Evolutionary conservation across 2,888 invertebrate genomes (phyloP).

Genomic region (Syrista parreyssii): DNA sequence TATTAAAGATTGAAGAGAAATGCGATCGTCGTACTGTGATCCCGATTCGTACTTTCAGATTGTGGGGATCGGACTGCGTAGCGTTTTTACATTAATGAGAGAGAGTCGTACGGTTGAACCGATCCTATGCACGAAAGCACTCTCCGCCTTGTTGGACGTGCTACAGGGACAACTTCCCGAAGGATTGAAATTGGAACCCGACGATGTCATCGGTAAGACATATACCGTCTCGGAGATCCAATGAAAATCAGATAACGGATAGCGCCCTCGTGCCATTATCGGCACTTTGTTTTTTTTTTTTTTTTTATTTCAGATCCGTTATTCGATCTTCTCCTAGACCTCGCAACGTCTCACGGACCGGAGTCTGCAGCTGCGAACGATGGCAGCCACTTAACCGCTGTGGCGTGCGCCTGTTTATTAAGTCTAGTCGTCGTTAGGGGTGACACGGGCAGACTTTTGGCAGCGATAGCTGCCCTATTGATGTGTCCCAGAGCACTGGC

Average conservation of each 20-base stretch:
- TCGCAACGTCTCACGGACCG: constrained; percentile 78
- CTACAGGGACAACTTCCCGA: constrained; percentile 91
- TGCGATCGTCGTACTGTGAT: background rate
- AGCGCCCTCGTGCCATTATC: background rate
- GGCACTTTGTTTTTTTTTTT: background rate
- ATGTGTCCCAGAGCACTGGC: constrained; percentile 85
- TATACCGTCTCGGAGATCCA: background rate
- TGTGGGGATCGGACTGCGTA: constrained; percentile 84
- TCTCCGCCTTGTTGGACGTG: constrained; percentile 89
- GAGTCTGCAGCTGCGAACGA: constrained; percentile 71
- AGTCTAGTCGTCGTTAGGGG: constrained; percentile 93
- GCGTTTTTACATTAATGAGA: constrained; percentile 91
- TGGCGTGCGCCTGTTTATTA: constrained; percentile 92
- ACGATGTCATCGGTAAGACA: constrained; percentile 76
- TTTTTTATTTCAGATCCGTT: constrained; percentile 76
- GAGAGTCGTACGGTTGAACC: constrained; percentile 88
- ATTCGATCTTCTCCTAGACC: constrained; percentile 85
- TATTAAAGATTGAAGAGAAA: constrained; percentile 1
- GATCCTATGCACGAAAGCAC: constrained; percentile 86
- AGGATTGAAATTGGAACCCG: constrained; percentile 84
- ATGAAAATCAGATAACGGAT: constrained; percentile 15
- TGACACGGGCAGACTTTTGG: constrained; percentile 89
- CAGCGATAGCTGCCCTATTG: constrained; percentile 86
- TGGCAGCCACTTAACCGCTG: constrained; percentile 81
- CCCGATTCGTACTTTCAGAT: constrained; percentile 67